Evolutionary conservation across 2,797 vertebrate species (phyloP).

Genomic region (Rhabdomys pumilio): DNA sequence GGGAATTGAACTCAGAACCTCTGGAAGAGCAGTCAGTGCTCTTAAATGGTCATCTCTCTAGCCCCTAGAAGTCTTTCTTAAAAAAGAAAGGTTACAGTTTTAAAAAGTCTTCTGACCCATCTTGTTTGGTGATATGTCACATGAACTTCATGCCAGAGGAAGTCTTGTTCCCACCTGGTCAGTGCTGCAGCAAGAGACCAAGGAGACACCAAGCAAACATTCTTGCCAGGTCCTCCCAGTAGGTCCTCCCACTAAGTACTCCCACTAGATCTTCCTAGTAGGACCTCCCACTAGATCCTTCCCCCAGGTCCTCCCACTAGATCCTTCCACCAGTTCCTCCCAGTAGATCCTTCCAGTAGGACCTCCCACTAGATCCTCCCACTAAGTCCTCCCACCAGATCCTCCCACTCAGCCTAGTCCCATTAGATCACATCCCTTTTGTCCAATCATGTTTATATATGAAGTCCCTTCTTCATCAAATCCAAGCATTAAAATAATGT

Average conservation of each 20-base stretch:
- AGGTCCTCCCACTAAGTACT: no score
- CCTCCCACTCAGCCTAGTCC: fast-evolving
- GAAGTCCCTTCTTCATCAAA: neutral
- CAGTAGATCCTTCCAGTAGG: no score
- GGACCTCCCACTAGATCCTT: no score
- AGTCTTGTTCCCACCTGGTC: neutral
- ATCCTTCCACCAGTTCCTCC: no score
- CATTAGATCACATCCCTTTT: neutral
- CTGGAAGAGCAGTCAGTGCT: neutral
- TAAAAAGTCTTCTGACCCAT: neutral
- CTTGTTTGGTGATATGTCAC: neutral
- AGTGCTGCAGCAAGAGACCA: no score
- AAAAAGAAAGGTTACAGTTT: neutral
- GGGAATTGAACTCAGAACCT: neutral
- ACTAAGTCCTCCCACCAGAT: no score
- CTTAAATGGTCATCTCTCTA: neutral
- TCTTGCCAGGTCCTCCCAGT: no score
- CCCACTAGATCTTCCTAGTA: no score
- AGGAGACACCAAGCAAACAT: neutral
- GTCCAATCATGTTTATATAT: neutral
- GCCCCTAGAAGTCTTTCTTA: neutral
- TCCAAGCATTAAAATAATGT: neutral
- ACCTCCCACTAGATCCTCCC: no score
- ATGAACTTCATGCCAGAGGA: neutral
- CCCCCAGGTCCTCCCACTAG: neutral